Evolutionary conservation across 1,140 invertebrate genomes (phyloP), one percentile per base, ranked within the genome.

Genomic region (Sycophila sp.): DNA sequence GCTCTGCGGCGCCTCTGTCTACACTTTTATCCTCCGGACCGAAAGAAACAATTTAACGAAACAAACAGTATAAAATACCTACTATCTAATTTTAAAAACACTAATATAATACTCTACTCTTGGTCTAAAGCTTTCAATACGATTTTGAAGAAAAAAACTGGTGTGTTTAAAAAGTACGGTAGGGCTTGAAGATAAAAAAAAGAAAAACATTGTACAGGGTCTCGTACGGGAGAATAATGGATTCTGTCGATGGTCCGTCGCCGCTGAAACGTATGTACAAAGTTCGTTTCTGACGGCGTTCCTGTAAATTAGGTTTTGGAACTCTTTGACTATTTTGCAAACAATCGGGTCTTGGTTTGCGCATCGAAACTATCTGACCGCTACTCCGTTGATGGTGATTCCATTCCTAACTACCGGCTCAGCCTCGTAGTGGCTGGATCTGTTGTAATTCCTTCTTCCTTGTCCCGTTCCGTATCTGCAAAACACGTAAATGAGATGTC

Each of bases 361-460:
- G 22, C 17, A 28, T 45, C n/a, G 11, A n/a, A 76, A 77, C 80
- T 87, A 92, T 87, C 90, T 87, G 58, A 92, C 90, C 51, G 91
- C 88, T 8, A 92, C 91, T 40, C 91, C 91, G 75, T 92, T 92
- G 72, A 92, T 92, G 28, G 91, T 92, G 67, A 92, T 91, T 7
- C 89, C 88, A 76, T 90, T 91, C 68, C 89, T 88, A 63, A 84
- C 76, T 28, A 89, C 82, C 6, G 91, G 91, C 76, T 91, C 91
- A 1, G 91, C 91, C 72, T 92, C 91, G 80, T 92, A 92, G 24
- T 92, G 90, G 55, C 90, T 89, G 36, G 90, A 78, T 71, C 82
- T 79, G 64, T 73, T 77, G 56, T 81, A 89, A 72, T 90, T 90
- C 38, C 85, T 84, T 74, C 87, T 88, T 73, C 90, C 89, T 73